phyloP scores from a whole-genome alignment of 2,888 invertebrate species.

The Lepas anatifera region DNA sequence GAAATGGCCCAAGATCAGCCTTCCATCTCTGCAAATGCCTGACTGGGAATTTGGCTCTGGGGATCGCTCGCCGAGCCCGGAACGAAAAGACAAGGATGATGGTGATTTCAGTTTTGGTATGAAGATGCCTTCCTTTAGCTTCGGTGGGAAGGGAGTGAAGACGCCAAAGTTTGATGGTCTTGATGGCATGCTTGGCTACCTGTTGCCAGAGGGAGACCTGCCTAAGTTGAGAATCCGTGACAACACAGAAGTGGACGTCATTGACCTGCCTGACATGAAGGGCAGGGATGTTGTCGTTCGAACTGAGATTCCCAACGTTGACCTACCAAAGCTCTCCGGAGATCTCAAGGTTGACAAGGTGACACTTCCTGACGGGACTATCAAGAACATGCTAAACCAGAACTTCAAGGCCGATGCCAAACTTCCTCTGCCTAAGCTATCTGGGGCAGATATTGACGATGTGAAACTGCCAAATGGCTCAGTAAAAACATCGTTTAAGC shows the following conservation, averaged over 20 bases:
- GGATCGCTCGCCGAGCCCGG: neutral
- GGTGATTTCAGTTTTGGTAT: neutral
- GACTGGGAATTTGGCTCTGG: neutral
- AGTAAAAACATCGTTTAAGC: neutral
- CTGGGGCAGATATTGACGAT: neutral
- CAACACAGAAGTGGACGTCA: neutral
- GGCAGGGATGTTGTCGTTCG: neutral
- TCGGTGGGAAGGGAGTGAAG: neutral
- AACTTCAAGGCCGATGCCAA: neutral
- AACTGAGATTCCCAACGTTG: neutral
- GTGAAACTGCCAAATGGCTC: neutral
- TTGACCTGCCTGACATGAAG: neutral
- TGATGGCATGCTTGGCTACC: neutral
- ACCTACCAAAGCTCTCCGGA: neutral
- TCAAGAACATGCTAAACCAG: neutral
- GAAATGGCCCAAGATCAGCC: neutral
- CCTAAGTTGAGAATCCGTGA: neutral
- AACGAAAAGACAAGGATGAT: neutral
- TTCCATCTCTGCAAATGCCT: neutral
- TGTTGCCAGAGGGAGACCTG: neutral
- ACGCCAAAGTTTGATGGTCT: neutral
- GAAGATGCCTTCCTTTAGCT: slow-evolving; percentile 4
- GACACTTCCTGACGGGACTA: neutral
- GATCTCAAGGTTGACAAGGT: neutral
- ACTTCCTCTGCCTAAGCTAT: neutral